Conservation (phyloP, 2,113 vertebrate genomes). For the Colistium nudipinnis region DNA sequence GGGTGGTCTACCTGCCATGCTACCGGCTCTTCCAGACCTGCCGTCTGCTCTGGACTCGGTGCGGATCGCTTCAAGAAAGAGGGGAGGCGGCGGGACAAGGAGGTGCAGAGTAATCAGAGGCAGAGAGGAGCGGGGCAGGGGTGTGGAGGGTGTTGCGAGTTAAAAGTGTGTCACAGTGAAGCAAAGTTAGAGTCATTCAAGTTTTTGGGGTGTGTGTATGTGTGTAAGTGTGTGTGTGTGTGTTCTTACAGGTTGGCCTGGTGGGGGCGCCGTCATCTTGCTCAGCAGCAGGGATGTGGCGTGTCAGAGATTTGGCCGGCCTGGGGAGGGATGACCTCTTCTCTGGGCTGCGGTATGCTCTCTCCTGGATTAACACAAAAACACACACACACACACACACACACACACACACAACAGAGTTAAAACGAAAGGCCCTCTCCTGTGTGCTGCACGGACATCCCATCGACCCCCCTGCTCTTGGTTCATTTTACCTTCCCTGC, state of each 20-base stretch:
- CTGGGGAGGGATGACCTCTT: constrained; percentile 93
- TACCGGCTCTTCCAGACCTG: constrained; percentile 73
- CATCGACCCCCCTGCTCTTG: neutral
- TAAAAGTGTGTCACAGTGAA: neutral
- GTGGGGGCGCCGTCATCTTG: constrained; percentile 87
- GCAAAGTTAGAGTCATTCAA: neutral
- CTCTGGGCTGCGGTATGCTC: constrained; percentile 89
- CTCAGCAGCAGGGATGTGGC: constrained; percentile 88
- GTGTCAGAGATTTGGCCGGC: constrained; percentile 91
- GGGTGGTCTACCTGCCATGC: constrained; percentile 74
- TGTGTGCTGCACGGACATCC: neutral
- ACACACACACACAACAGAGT: neutral
- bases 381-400: constrained; percentile 20
- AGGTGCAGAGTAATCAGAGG: neutral
- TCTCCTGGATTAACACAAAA: constrained; percentile 79
- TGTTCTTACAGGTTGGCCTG: constrained; percentile 88
- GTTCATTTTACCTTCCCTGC: constrained; percentile 85
- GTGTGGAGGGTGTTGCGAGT: neutral
- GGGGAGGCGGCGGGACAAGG: constrained; percentile 7
- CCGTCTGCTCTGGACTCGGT: constrained; percentile 71
- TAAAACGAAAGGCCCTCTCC: neutral
- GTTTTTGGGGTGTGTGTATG: neutral
- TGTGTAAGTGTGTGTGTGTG: neutral
- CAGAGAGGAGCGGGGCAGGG: constrained; percentile 20
- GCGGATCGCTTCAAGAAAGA: constrained; percentile 71